Conservation (phyloP, 1,140 invertebrate species). For the Trachymyrmex cornetzi region DNA sequence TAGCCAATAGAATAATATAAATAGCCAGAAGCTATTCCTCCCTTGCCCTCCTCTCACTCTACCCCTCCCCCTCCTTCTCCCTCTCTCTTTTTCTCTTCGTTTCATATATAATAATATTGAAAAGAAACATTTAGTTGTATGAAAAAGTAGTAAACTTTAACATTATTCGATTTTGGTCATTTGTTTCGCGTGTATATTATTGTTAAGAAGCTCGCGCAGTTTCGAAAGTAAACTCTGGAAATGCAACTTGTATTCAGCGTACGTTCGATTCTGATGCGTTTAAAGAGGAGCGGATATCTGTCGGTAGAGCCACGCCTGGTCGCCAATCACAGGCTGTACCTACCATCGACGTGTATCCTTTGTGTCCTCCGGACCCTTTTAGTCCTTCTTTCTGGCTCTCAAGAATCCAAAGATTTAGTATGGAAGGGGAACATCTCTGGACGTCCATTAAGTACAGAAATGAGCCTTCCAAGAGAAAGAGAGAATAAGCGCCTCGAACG, state of each 20-base stretch:
- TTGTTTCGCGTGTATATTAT: neutral
- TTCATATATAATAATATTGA: neutral
- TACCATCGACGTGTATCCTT: conserved; percentile 82
- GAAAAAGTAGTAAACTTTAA: neutral
- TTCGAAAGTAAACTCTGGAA: conserved; percentile 17
- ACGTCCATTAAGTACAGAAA: conserved; percentile 86
- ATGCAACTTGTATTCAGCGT: conserved; percentile 27
- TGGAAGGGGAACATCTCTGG: conserved; percentile 79
- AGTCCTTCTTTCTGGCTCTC: conserved; percentile 74
- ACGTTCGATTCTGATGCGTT: conserved; percentile 46
- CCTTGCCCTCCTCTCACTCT: too few relatives aligned
- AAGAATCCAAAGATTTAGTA: conserved; percentile 78
- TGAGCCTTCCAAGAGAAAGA: conserved; percentile 81
- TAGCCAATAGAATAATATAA: neutral
- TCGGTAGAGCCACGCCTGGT: conserved; percentile 81
- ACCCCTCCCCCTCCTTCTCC: too few relatives aligned
- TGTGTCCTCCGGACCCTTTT: conserved; percentile 80
- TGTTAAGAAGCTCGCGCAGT: conserved; percentile 34
- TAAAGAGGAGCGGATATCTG: conserved; percentile 76
- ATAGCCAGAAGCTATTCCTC: neutral
- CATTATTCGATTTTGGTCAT: neutral
- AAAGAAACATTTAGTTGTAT: conserved; percentile 1
- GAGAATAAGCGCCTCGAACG: conserved; percentile 77
- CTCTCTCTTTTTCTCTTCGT: neutral
- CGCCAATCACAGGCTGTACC: conserved; percentile 80